Conservation (phyloP, 2,888 invertebrate genomes). For the Thera obeliscata region DNA sequence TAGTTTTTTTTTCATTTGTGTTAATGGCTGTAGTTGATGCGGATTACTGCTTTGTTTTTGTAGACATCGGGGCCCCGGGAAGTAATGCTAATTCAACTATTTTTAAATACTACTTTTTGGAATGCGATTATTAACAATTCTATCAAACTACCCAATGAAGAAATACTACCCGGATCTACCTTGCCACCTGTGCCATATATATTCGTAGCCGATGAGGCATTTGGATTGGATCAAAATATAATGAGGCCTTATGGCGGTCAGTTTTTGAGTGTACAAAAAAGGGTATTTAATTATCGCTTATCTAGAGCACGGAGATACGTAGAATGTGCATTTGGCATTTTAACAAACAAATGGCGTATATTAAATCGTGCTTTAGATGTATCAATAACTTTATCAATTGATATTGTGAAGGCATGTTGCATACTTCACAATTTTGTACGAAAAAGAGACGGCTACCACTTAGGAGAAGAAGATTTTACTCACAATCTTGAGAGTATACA, state of each 20-base stretch:
- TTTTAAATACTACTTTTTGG: neutral
- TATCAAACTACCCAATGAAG: neutral
- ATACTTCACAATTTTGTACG: no score
- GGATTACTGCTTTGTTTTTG: neutral
- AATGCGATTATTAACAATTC: neutral
- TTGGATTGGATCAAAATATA: neutral
- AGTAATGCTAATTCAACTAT: neutral
- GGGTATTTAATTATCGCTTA: neutral
- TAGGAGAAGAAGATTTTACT: no score
- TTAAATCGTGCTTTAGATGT: neutral
- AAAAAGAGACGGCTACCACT: no score
- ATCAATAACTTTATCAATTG: no score
- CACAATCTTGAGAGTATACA: no score
- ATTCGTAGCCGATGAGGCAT: neutral
- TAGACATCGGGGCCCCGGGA: neutral
- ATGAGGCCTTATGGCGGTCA: neutral
- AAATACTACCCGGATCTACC: neutral
- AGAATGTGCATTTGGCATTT: neutral
- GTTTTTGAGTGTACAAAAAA: neutral
- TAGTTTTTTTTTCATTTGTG: neutral
- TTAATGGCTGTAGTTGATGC: neutral
- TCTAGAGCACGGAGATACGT: neutral
- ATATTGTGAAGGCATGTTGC: no score
- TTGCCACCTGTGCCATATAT: neutral
- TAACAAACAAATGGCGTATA: neutral